Evolutionary conservation across 2,113 vertebrate species (phyloP).

Genomic region (Alces alces): DNA sequence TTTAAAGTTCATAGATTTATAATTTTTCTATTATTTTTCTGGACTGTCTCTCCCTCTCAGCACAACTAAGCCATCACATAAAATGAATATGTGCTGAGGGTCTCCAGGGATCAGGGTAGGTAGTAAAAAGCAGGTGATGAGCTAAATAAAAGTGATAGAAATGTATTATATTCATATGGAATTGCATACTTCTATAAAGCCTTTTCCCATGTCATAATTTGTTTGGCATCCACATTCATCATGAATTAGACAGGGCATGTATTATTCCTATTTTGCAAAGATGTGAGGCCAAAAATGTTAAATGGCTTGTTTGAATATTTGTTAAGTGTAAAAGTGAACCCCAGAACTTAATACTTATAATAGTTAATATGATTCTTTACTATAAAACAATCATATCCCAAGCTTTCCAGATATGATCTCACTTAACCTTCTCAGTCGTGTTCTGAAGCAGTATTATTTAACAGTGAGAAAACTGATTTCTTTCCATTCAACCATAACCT

Average conservation of each 20-base stretch:
- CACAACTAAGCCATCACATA: not conserved
- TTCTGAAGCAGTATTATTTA: not conserved
- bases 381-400: not conserved
- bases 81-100: not conserved
- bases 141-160: not conserved
- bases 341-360: not conserved
- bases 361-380: not conserved
- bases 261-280: not conserved
- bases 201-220: not conserved
- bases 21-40: conserved; percentile 13
- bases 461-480: not conserved
- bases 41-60: not conserved
- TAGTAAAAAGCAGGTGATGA: not conserved
- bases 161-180: not conserved
- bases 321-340: not conserved
- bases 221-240: not conserved
- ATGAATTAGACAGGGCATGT: not conserved
- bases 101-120: not conserved
- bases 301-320: not conserved
- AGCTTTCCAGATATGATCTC: not conserved
- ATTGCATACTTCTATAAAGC: not conserved
- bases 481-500: not conserved
- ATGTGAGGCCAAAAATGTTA: not conserved
- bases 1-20: not conserved
- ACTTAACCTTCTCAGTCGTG: not conserved